phyloP scores from a whole-genome alignment of 2,797 vertebrate species.

The Natrix natrix region DNA sequence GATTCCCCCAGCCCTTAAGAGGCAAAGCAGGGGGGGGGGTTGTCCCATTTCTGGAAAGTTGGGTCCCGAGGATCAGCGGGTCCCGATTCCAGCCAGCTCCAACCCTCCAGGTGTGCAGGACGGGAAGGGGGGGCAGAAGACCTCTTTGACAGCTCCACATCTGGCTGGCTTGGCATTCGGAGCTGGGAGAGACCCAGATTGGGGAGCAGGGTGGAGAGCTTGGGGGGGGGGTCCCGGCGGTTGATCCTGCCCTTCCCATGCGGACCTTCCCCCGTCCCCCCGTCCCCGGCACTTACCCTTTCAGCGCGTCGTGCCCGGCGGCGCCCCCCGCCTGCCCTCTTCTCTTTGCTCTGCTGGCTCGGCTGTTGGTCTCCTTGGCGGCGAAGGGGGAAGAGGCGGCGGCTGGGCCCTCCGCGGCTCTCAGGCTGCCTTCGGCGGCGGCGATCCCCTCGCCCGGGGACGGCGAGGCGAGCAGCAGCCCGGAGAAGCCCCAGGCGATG shows the following conservation, averaged over 20 bases:
- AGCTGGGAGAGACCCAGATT: neutral
- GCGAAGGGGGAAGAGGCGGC: constrained; percentile 12
- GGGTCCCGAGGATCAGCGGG: neutral
- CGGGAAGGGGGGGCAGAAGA: neutral
- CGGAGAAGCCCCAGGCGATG: constrained; percentile 80
- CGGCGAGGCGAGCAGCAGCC: constrained; percentile 74
- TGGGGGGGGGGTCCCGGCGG: neutral
- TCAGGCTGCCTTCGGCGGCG: constrained; percentile 68
- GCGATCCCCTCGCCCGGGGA: constrained; percentile 66
- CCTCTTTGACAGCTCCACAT: neutral
- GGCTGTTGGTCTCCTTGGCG: constrained; percentile 72
- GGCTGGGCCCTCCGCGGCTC: constrained; percentile 23
- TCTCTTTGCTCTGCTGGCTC: constrained; percentile 88
- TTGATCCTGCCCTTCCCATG: neutral
- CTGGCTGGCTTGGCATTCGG: neutral
- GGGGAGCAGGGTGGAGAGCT: neutral
- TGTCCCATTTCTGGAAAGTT: neutral
- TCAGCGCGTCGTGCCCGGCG: constrained; percentile 85
- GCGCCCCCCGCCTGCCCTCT: constrained; percentile 74
- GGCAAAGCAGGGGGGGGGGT: too few species aligned
- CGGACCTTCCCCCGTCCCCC: neutral
- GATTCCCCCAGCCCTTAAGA: neutral
- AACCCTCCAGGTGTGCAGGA: neutral
- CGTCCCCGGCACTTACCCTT: constrained; percentile 80
- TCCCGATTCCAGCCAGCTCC: neutral